phyloP scores from a whole-genome alignment of 2,113 vertebrate species.

The Cynocephalus volans region DNA sequence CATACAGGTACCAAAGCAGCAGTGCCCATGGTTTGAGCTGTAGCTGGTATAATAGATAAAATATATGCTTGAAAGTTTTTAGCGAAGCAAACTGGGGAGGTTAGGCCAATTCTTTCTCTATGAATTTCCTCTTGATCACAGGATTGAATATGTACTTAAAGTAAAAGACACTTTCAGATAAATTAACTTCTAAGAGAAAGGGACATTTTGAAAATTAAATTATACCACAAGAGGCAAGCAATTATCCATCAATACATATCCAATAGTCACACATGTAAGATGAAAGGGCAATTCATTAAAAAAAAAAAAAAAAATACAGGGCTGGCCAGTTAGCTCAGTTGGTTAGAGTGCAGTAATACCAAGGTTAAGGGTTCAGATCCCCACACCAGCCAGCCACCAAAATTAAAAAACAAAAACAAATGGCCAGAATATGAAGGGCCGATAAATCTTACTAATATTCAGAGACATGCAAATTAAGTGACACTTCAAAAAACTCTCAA shows the following conservation, averaged over 20 bases:
- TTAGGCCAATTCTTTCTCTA: not conserved
- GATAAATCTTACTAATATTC: slow-evolving; percentile 48
- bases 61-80: not conserved
- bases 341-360: no score
- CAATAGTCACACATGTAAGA: slow-evolving; percentile 44
- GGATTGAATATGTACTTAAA: slow-evolving; percentile 60
- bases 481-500: not conserved
- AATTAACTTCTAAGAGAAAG: slow-evolving; percentile 74
- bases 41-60: not conserved
- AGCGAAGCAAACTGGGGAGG: not conserved
- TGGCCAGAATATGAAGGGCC: not conserved
- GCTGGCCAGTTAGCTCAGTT: no score
- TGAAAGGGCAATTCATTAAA: slow-evolving; percentile 60
- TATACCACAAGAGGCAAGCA: slow-evolving; percentile 63
- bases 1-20: not conserved
- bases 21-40: accelerated
- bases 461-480: not conserved
- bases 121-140: not conserved
- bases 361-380: no score
- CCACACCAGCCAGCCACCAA: no score
- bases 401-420: slow-evolving; percentile 48
- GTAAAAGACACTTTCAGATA: slow-evolving; percentile 58
- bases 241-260: slow-evolving; percentile 74
- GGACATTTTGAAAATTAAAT: slow-evolving; percentile 81
- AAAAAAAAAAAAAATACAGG: not conserved